Conservation (phyloP, 2,113 vertebrate genomes). For the Orthonyx spaldingii region DNA sequence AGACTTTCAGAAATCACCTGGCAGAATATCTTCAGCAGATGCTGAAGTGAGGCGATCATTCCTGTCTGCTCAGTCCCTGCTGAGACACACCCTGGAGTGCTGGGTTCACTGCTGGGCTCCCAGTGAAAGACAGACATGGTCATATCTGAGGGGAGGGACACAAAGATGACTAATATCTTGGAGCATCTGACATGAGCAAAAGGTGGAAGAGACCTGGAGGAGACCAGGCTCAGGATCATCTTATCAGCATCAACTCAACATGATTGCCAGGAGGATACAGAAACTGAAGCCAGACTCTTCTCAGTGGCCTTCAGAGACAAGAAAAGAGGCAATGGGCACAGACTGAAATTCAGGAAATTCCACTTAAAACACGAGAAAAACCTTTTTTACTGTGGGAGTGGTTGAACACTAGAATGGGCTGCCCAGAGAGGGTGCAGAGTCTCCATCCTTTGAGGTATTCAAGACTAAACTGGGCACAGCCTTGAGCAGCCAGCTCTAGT, state of each 20-base stretch:
- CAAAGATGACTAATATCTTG: neutral
- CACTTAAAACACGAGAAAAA: neutral
- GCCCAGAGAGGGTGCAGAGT: neutral
- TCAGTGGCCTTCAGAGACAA: neutral
- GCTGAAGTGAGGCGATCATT: neutral
- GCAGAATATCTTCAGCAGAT: neutral
- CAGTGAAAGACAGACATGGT: neutral
- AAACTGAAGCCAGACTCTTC: neutral
- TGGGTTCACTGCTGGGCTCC: neutral
- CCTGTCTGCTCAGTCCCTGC: neutral
- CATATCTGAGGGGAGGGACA: neutral
- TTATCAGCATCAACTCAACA: neutral
- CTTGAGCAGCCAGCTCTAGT: neutral
- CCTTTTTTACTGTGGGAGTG: neutral
- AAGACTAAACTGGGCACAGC: neutral
- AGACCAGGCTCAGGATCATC: neutral
- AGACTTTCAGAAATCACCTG: neutral
- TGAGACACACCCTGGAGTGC: neutral
- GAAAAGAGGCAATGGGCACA: neutral
- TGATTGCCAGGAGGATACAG: neutral
- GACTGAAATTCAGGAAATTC: neutral
- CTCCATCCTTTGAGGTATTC: neutral
- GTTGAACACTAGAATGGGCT: neutral
- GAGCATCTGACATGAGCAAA: neutral
- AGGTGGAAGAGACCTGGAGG: neutral